Evolutionary conservation across 1,140 invertebrate genomes (phyloP), one percentile per base, ranked within the genome.

Genomic region (Telenomus remus): DNA sequence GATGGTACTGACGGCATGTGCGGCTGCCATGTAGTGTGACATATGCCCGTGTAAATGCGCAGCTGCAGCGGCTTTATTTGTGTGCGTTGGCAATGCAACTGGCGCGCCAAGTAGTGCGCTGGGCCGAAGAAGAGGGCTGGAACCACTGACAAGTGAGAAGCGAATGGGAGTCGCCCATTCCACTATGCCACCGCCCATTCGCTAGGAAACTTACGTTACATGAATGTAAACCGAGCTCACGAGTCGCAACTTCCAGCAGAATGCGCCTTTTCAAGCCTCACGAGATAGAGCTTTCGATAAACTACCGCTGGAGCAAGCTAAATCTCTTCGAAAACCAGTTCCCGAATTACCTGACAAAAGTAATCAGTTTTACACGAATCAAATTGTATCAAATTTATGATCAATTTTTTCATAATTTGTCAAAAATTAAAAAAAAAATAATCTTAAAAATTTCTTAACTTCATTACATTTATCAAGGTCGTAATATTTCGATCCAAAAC

Each of bases 141-240:
- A 78, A 80, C 82, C 80, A 84, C 71, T 83, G 84, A 84, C 78
- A 81, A 82, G 76, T 77, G 81, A 80, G 80, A 85, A 82, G 82
- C 85, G 83, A 86, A 85, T 86, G 84, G 84, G 86, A 83, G 80
- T 78, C 81, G 80, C 69, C 80, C 77, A 79, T 80, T 78, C 79
- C 68, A 71, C 79, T 80, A 80, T 85, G 84, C 84, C 86, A 84
- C 85, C 85, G 85, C 86, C 86, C 86, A 87, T 87, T 76, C 68
- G 69, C 65, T 76, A 71, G 69, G 68, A 75, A 69, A 73, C 73
- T 66, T 59, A 56, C 51, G 63, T 66, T 74, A 68, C 63, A 70
- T 73, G 69, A 76, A 74, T 73, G 71, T 74, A 73, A 79, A 64
- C 74, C 53, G 61, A 65, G 64, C 50, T 73, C 61, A 59, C 57